Percentiles rank a stretch among this genome's conserved stretches.
Conservation (phyloP, 2,888 invertebrate species). For the Drosophila neutralis region DNA sequence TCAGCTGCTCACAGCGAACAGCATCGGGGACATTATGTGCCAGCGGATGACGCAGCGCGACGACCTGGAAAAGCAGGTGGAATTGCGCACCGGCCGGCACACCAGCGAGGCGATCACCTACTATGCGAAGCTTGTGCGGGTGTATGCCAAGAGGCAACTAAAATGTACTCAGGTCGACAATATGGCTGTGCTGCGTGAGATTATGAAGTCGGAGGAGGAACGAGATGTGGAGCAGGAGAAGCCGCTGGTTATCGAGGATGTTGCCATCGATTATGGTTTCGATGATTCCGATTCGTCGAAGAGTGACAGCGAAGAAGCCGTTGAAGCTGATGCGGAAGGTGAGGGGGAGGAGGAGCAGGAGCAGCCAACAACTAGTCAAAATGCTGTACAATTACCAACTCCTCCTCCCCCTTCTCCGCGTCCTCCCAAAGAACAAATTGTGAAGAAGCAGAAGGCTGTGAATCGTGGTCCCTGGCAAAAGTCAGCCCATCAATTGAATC, state of each 20-base stretch:
- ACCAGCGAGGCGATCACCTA: constrained; percentile 62
- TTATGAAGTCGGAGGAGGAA: constrained; percentile 32
- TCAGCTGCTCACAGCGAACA: constrained; percentile 74
- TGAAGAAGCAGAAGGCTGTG: constrained; percentile 21
- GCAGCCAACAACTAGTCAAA: neutral
- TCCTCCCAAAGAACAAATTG: neutral
- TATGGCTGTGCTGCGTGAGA: constrained; percentile 56
- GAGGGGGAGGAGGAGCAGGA: neutral
- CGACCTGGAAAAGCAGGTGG: constrained; percentile 31
- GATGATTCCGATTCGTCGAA: constrained; percentile 12
- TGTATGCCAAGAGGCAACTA: constrained; percentile 39
- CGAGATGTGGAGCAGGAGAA: constrained; percentile 34
- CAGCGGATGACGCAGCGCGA: constrained; percentile 55
- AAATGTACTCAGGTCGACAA: constrained; percentile 63
- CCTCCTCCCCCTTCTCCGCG: neutral
- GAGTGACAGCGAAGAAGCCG: constrained; percentile 1
- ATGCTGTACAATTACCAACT: neutral
- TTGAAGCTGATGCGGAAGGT: neutral
- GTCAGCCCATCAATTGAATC: constrained; percentile 45
- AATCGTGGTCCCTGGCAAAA: constrained; percentile 68
- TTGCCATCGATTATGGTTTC: constrained; percentile 54
- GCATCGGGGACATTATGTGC: constrained; percentile 79
- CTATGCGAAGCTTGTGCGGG: constrained; percentile 59
- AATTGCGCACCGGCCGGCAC: constrained; percentile 52
- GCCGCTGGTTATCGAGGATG: constrained; percentile 39